Conservation (phyloP, 2,113 vertebrate species). For the Corapipo altera region DNA sequence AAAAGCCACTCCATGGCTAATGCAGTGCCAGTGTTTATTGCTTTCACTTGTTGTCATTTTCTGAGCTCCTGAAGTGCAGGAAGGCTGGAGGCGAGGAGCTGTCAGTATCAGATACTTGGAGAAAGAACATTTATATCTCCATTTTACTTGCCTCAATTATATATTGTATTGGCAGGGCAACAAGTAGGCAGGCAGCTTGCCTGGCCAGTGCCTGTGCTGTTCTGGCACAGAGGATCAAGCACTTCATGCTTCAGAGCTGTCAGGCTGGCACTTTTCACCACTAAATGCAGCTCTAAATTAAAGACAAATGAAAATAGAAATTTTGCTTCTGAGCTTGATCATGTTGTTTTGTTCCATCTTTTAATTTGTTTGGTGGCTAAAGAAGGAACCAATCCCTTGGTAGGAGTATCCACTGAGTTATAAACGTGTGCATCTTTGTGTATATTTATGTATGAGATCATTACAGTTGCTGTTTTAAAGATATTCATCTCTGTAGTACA, state of each 20-base stretch:
- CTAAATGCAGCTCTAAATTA: slow-evolving; percentile 7
- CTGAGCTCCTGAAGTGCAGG: background rate
- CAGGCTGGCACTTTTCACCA: background rate
- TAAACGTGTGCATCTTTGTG: background rate
- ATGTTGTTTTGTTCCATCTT: background rate
- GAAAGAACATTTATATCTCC: background rate
- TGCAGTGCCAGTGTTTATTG: background rate
- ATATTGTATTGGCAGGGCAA: background rate
- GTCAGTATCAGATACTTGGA: background rate
- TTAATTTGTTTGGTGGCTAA: background rate
- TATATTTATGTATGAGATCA: slow-evolving; percentile 17
- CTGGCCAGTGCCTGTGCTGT: background rate
- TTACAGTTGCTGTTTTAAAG: slow-evolving; percentile 38
- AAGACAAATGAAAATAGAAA: background rate
- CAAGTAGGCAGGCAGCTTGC: slow-evolving; percentile 2
- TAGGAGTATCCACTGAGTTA: background rate
- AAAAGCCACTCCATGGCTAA: background rate
- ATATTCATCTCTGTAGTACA: slow-evolving; percentile 22
- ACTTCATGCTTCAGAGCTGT: background rate
- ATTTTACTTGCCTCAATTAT: background rate
- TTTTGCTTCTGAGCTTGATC: slow-evolving; percentile 3
- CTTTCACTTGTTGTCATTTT: background rate
- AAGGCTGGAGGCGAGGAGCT: background rate
- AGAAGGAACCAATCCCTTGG: background rate
- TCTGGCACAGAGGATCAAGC: background rate